Base-by-base conservation (phyloP, 2,113 vertebrate genomes). In the Anoura caudifer region DNA sequence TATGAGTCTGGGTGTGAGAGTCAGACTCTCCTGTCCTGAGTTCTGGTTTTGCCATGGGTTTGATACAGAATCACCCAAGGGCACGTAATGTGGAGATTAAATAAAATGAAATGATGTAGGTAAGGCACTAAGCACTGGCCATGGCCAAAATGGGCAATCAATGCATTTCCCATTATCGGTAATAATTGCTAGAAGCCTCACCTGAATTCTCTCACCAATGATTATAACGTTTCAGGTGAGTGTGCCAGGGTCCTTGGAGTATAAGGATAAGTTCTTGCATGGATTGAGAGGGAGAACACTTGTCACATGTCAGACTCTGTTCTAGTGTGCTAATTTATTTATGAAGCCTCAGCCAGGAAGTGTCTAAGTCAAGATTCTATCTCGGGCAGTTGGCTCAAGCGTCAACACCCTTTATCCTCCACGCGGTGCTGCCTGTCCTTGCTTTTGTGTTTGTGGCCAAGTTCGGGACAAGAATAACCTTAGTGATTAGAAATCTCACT, bases 381-480 rank as follows among this genome's bases (percentile, higher is more conserved):
- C 54, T 80, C 56, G 22, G 72, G 19, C 3, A 0, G 7, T 33
- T 33, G 52, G 43, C 12, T 80, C 10, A 0, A 2, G 69, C 90
- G 15, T 38, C 70, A 63, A 3, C 0, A 0, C 2, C 24, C n/a
- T 26, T 24, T 22, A 33, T 70, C 41, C n/a, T 16, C 10, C 4
- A 5, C 16, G 17, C 33, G 14, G 1, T 10, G 24, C 33, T n/a
- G 9, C 28, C n/a, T 85, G 33, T 28, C 9, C 17, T 81, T 85
- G 65, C 33, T 76, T 87, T 81, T 31, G 67, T 45, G 54, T 87
- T 52, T 47, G 22, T 59, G 43, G 43, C 11, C 61, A 85, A 36
- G 36, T 77, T 8, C 52, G 88, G 72, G 52, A 43, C 47, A 80
- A 79, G 85, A 89, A 69, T 41, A 33, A 28, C 5, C 38, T 45